Base-by-base conservation (phyloP, 2,888 invertebrate species). In the Drosophila parthenogenetica region DNA sequence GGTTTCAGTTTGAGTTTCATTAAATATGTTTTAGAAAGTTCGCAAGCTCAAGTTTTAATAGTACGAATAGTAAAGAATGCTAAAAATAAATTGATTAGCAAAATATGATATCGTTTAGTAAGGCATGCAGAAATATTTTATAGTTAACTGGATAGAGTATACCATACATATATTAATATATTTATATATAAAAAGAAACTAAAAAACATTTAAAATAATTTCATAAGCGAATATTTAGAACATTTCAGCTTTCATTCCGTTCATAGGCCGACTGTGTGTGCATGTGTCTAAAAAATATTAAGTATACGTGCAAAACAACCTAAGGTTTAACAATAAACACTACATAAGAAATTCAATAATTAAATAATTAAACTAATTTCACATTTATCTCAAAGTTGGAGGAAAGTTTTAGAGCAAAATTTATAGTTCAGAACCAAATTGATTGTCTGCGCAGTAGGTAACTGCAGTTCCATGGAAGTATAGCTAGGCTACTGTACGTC, bases 61-160 rank as follows among this genome's bases (percentile, higher is more conserved):
- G 35, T 35, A 35, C 35, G 35, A 35, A 13, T 80, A 40, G 64
- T 77, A 68, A 66, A 72, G 68, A 72, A 68, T 62, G 80, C 79
- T 65, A 65, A 79, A 79, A 76, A 80, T 63, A 77, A 69, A 77
- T 71, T 16, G 25, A 72, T 54, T 79, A 68, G 72, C 80, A 77
- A 77, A 77, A 43, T 77, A 68, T 78, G 54, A 73, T 69, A 75
- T 75, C 19, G 46, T 73, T 73, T 55, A 65, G 60, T 72, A 77
- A 79, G 77, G 77, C 77, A 77, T 77, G 77, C 77, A 77, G 61
- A 79, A 77, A 79, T 71, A 49, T 60, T n/a, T 29, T 46, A 2
- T 46, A 53, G 55, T 68, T 37, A 32, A 35, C 37, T 45, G 37
- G 58, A 45, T 19, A 55, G 58, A 60, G 49, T 57, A 59, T 55